These are phyloP conservation scores for Brenthis hecate DNA, from an alignment of 2,888 invertebrate species.

Conservation along the genomic window DNA sequence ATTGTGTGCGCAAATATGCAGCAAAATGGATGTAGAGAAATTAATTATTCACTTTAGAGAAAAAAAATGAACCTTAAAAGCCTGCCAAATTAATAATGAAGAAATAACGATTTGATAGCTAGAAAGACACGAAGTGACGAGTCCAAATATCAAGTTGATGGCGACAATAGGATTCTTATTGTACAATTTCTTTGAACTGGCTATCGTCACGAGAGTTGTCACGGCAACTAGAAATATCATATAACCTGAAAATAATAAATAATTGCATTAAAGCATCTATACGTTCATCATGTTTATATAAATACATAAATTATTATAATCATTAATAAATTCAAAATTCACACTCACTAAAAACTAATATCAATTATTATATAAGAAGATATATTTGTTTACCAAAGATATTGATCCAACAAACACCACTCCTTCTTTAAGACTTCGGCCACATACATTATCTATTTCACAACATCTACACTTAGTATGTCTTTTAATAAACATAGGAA, in stretches of 20 bases:
- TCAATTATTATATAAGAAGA: no score
- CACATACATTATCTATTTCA: conserved; percentile 44
- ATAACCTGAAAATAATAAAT: conserved; percentile 45
- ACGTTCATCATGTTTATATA: not conserved
- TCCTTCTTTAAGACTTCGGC: conserved; percentile 43
- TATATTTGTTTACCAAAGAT: conserved; percentile 47
- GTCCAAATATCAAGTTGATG: conserved; percentile 50
- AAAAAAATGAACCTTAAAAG: conserved; percentile 40
- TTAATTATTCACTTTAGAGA: no score
- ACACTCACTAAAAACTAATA: no score
- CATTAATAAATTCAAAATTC: no score
- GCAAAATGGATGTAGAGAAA: no score
- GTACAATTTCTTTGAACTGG: conserved; percentile 27
- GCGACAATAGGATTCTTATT: conserved; percentile 48
- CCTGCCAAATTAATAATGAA: conserved; percentile 51
- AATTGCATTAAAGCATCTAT: not conserved
- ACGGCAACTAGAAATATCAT: conserved; percentile 38
- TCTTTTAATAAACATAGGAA: conserved; percentile 23
- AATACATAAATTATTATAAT: no score
- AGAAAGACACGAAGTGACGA: conserved; percentile 51
- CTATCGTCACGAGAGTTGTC: conserved; percentile 1
- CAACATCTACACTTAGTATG: conserved; percentile 42
- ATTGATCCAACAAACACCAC: conserved; percentile 45
- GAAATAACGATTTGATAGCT: conserved; percentile 58
- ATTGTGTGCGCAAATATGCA: no score